Base-by-base conservation (phyloP, 1,140 invertebrate genomes). In the Drosophila tristis region DNA sequence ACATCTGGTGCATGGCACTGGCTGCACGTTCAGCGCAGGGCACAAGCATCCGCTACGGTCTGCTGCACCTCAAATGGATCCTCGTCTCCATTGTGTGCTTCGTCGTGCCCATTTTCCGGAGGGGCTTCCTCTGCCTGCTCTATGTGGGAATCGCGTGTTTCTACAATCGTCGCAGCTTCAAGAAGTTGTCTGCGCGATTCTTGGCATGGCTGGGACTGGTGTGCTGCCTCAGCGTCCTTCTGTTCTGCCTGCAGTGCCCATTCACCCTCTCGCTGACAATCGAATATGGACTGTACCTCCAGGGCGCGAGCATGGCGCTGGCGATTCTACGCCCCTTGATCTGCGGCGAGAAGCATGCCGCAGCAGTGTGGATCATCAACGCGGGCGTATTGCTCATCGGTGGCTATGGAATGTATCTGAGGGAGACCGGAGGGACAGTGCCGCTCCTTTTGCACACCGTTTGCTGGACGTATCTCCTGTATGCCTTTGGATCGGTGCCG, bases 221-320 rank as follows among this genome's bases (percentile, higher is more conserved):
- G 0, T 39, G 11, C 35, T 13, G 35, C 35, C 35, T 39, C 35
- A 39, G 35, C 35, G 35, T 5, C 35, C 11, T 44, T 0, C 43
- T 91, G 2, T 61, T 77, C 4, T 7, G 29, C 0, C n/a, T 66
- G 5, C 56, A 96, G 25, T 7, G 57, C 9, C 44, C 93, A 93
- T 45, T 23, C 5, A 31, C 75, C 4, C 31, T 43, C 92, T 92
- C 60, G 90, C 79, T 93, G 50, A 91, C 93, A n/a, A 60, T 65
- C 56, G 91, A 93, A 29, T 74, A 72, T 35, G 57, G 96, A 16
- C 93, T 96, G 92, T 93, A 51, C 11, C 5, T 78, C 5, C 66
- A 70, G 16, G 11, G 16, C 0, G 4, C 15, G 1, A 68, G 86
- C 50, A 85, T 91, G 54, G 2, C 74, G 8, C 6, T 87, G 6